These are phyloP conservation scores for Sylvia borin DNA, from an alignment of 2,797 vertebrate genomes.

Conservation along the genomic window DNA sequence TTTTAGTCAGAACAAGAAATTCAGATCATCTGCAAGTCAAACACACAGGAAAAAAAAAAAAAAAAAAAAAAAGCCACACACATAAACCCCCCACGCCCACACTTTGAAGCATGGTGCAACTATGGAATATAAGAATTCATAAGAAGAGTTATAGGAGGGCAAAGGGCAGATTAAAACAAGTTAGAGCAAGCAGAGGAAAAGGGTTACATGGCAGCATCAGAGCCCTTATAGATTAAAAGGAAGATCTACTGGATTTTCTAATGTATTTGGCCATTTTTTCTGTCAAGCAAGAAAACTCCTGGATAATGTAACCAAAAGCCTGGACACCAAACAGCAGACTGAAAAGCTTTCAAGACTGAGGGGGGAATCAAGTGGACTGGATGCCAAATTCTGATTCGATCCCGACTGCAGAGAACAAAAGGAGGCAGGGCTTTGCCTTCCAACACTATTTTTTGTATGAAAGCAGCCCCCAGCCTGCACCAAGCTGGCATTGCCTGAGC, in stretches of 20 bases:
- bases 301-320: not conserved
- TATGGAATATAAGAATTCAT: conserved; percentile 39
- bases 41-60: not conserved
- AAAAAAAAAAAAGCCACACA: not conserved
- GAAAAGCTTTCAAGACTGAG: not conserved
- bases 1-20: conserved; percentile 21
- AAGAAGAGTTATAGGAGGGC: conserved; percentile 61
- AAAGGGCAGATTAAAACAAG: conserved; percentile 61
- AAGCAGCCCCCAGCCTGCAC: not conserved
- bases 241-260: not conserved
- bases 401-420: not conserved
- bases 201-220: not conserved
- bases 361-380: not conserved
- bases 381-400: not conserved
- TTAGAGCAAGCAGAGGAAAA: conserved; percentile 27
- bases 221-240: not conserved
- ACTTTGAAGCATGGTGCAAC: conserved; percentile 50
- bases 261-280: not conserved
- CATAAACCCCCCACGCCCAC: conserved; percentile 52
- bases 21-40: conserved; percentile 30
- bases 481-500: not conserved
- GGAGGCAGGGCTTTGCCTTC: not conserved
- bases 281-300: not conserved
- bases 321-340: not conserved
- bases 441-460: not conserved